Conservation (phyloP, 2,113 vertebrate species). For the Riparia riparia region DNA sequence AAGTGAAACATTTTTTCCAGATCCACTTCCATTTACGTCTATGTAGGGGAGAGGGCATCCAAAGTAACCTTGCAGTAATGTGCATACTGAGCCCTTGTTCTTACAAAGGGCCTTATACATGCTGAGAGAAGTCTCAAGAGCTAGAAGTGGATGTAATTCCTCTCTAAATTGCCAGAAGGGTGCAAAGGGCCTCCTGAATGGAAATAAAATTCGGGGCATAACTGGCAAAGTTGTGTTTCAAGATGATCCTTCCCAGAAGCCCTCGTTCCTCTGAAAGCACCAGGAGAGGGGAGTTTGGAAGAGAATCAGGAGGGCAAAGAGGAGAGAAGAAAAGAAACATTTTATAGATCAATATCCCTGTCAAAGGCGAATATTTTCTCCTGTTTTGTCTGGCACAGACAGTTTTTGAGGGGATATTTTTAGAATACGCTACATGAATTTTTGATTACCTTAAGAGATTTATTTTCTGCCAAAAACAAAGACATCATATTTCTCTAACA, state of each 20-base stretch:
- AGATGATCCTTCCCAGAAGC: neutral
- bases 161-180: neutral
- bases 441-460: constrained; percentile 67
- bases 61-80: neutral
- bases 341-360: constrained; percentile 47
- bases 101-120: neutral
- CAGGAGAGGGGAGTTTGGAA: constrained; percentile 3
- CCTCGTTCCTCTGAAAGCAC: neutral
- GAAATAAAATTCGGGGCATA: neutral
- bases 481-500: constrained; percentile 51
- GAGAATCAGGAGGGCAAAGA: neutral
- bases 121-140: neutral
- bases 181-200: neutral
- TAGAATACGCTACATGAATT: constrained; percentile 37
- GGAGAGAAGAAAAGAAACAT: constrained; percentile 28
- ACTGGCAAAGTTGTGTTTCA: neutral
- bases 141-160: neutral
- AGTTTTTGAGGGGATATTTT: constrained; percentile 51
- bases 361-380: constrained; percentile 52
- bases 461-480: constrained; percentile 70
- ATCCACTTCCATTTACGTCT: constrained; percentile 24
- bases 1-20: constrained; percentile 46
- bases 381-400: constrained; percentile 64
- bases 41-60: neutral
- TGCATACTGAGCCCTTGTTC: neutral